These are phyloP conservation scores for Littorina saxatilis DNA, from an alignment of 1,140 invertebrate genomes.

Conservation along the genomic window DNA sequence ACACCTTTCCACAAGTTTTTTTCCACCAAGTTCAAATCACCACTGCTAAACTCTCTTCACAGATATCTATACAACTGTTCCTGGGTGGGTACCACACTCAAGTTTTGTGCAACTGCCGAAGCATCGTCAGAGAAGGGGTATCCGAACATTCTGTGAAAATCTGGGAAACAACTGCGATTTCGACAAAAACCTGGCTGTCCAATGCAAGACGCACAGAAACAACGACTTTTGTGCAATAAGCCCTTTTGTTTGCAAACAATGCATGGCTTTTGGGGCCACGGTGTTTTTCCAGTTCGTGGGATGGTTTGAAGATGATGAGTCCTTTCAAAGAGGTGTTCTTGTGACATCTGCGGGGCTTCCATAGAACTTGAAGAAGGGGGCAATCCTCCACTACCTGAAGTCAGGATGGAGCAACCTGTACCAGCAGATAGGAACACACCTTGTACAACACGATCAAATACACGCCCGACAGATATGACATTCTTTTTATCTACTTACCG, in stretches of 20 bases:
- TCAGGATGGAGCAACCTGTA: slow-evolving; percentile 15
- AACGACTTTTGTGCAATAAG: background rate
- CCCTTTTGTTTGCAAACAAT: slow-evolving; percentile 12
- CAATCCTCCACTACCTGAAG: background rate
- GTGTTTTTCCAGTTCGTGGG: slow-evolving; percentile 1
- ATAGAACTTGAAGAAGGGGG: background rate
- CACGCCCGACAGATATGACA: no score
- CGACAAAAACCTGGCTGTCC: background rate
- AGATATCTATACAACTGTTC: no score
- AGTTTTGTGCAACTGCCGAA: no score
- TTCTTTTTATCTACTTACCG: no score
- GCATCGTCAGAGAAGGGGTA: background rate
- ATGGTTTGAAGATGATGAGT: slow-evolving; percentile 5
- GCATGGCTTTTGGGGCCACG: slow-evolving; percentile 16
- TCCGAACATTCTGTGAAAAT: background rate
- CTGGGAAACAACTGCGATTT: background rate
- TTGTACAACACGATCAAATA: background rate
- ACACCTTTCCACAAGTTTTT: no score
- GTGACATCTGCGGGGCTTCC: background rate
- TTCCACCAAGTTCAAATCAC: no score
- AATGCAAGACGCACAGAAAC: background rate
- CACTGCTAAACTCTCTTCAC: no score
- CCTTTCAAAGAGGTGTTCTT: background rate
- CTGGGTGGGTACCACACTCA: no score
- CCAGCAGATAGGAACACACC: background rate